Conservation (phyloP, 2,888 invertebrate genomes). For the Ptychoptera albimana region DNA sequence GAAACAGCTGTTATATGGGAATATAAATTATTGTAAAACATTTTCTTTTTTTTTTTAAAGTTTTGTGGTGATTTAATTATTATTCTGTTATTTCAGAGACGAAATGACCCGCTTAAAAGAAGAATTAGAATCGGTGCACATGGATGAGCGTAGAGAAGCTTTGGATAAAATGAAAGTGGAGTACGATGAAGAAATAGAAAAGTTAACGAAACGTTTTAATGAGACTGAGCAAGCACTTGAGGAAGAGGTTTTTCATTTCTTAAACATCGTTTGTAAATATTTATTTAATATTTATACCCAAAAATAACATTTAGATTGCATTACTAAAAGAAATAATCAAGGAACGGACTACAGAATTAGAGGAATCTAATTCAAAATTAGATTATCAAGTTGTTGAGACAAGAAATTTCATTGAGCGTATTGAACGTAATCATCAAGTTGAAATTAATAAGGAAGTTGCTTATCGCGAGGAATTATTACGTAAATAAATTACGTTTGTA, state of each 20-base stretch:
- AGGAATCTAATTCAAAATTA: slow-evolving; percentile 44
- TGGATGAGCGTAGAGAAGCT: slow-evolving; percentile 41
- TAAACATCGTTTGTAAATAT: not conserved
- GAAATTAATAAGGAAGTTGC: slow-evolving; percentile 28
- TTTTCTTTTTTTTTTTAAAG: not conserved
- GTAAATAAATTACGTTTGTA: slow-evolving; percentile 11
- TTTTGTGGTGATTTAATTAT: not conserved
- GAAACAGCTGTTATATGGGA: slow-evolving; percentile 47
- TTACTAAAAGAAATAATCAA: slow-evolving; percentile 46
- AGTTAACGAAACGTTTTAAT: slow-evolving; percentile 38
- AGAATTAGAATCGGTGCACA: slow-evolving; percentile 42
- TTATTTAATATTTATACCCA: not conserved
- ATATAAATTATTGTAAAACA: slow-evolving; percentile 34
- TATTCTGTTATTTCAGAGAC: slow-evolving; percentile 21
- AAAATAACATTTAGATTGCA: slow-evolving; percentile 36
- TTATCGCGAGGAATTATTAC: slow-evolving; percentile 22
- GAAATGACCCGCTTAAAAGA: slow-evolving; percentile 44
- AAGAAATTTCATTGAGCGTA: slow-evolving; percentile 29
- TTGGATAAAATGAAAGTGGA: slow-evolving; percentile 37
- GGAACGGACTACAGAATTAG: slow-evolving; percentile 46
- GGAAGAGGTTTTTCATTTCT: slow-evolving; percentile 31
- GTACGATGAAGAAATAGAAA: slow-evolving; percentile 39
- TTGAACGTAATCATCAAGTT: slow-evolving; percentile 28
- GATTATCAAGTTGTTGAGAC: slow-evolving; percentile 46
- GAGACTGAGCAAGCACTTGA: slow-evolving; percentile 37